Evolutionary conservation across 1,140 invertebrate genomes (phyloP).

Genomic region (Achroia grisella): DNA sequence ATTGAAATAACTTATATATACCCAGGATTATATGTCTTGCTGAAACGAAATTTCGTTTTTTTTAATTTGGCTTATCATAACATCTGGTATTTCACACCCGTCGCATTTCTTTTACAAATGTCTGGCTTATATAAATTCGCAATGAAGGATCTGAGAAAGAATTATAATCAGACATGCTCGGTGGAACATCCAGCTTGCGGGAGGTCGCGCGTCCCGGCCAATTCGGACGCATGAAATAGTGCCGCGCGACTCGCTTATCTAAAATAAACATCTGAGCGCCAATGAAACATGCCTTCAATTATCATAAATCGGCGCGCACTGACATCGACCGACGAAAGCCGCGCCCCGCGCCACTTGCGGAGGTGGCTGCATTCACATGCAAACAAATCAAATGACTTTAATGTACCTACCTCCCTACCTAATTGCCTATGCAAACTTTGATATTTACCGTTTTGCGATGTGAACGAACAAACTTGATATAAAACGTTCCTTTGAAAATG

Average conservation of each 20-base stretch:
- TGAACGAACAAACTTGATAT: not conserved
- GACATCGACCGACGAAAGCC: conserved; percentile 60
- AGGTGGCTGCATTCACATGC: conserved; percentile 37
- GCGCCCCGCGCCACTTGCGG: conserved; percentile 43
- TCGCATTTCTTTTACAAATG: conserved; percentile 44
- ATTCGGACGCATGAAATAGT: conserved; percentile 69
- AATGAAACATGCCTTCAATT: conserved; percentile 72
- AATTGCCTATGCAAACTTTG: conserved; percentile 5
- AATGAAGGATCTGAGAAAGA: conserved; percentile 46
- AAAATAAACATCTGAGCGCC: conserved; percentile 71
- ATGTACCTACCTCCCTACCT: conserved; percentile 16
- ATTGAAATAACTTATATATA: conserved; percentile 22
- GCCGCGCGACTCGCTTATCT: conserved; percentile 60
- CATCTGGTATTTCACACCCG: conserved; percentile 50
- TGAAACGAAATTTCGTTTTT: conserved; percentile 12
- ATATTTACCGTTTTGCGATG: conserved; percentile 1
- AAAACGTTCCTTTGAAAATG: not conserved
- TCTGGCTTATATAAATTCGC: conserved; percentile 55
- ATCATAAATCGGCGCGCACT: conserved; percentile 69
- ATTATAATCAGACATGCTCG: conserved; percentile 52
- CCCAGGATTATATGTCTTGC: no score
- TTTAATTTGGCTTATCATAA: conserved; percentile 25
- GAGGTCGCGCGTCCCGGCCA: conserved; percentile 56
- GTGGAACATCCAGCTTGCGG: conserved; percentile 35
- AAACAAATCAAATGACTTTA: conserved; percentile 47